A percentile compares a stretch with the other conserved stretches of the same genome.
These are phyloP conservation scores for Phengaris arion DNA, from an alignment of 2,888 invertebrate species.

Conservation along the genomic window DNA sequence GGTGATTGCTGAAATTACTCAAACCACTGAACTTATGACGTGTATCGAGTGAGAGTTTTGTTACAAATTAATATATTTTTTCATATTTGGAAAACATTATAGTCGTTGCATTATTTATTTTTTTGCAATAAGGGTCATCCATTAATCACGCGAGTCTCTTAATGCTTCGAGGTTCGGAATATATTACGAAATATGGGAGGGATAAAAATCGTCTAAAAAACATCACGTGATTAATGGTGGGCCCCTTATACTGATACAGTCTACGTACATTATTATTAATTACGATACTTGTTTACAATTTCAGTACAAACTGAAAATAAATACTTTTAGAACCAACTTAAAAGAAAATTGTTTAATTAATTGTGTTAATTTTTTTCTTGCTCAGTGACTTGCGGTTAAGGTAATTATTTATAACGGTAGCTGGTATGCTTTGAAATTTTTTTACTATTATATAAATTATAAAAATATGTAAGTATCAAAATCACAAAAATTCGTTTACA, in stretches of 20 bases:
- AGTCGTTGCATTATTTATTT: not conserved
- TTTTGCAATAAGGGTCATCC: not conserved
- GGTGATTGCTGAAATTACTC: conserved; percentile 53
- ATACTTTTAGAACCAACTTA: no score
- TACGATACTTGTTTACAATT: not conserved
- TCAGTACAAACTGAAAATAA: not conserved
- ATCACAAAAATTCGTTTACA: not conserved
- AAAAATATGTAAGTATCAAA: not conserved
- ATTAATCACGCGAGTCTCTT: no score
- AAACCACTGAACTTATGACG: conserved; percentile 11
- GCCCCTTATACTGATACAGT: no score
- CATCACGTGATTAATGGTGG: no score
- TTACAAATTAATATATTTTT: not conserved
- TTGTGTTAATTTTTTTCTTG: no score
- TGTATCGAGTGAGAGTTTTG: not conserved
- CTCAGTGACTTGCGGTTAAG: not conserved
- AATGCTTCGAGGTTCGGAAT: no score
- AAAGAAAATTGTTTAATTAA: no score
- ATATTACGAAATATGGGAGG: no score
- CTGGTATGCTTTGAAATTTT: not conserved
- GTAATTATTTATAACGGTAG: not conserved
- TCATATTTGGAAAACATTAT: no score
- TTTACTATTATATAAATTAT: not conserved
- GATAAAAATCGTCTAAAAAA: no score
- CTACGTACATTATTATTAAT: no score